These are phyloP conservation scores for Dynastes tityus DNA, from an alignment of 2,888 invertebrate species.

Conservation along the genomic window DNA sequence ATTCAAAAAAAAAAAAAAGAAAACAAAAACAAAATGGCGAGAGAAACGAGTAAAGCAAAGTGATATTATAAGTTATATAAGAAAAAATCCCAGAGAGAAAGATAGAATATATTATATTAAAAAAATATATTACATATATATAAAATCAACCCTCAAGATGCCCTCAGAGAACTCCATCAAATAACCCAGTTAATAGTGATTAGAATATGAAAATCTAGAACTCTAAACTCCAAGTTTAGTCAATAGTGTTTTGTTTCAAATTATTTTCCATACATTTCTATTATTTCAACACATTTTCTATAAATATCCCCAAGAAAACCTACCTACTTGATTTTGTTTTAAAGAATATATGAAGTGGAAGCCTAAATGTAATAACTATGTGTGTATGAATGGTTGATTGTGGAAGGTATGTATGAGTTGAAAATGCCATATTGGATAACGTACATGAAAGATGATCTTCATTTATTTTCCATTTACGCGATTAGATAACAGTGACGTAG, in stretches of 20 bases:
- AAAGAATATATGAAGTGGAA: neutral
- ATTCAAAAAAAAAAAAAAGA: neutral
- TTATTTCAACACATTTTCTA: neutral
- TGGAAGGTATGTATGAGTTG: neutral
- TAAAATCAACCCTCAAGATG: slow-evolving; percentile 9
- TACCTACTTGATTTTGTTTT: slow-evolving; percentile 34
- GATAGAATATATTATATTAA: slow-evolving; percentile 31
- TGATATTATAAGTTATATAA: slow-evolving; percentile 26
- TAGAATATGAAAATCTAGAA: neutral
- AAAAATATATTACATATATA: neutral
- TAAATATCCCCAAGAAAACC: slow-evolving; percentile 7
- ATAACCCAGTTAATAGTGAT: neutral
- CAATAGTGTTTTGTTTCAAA: neutral
- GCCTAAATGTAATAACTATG: slow-evolving; percentile 48
- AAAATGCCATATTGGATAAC: slow-evolving; percentile 39
- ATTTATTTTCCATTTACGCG: neutral
- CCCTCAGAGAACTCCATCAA: neutral
- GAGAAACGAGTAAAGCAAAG: slow-evolving; percentile 17
- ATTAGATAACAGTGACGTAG: neutral
- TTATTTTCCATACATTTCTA: neutral
- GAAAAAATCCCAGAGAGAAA: slow-evolving; percentile 7
- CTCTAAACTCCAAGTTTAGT: neutral
- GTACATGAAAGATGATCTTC: slow-evolving; percentile 8
- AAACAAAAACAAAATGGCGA: neutral
- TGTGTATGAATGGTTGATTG: slow-evolving; percentile 50